phyloP scores from a whole-genome alignment of 1,140 invertebrate genomes.

The Coenobita brevimanus region DNA sequence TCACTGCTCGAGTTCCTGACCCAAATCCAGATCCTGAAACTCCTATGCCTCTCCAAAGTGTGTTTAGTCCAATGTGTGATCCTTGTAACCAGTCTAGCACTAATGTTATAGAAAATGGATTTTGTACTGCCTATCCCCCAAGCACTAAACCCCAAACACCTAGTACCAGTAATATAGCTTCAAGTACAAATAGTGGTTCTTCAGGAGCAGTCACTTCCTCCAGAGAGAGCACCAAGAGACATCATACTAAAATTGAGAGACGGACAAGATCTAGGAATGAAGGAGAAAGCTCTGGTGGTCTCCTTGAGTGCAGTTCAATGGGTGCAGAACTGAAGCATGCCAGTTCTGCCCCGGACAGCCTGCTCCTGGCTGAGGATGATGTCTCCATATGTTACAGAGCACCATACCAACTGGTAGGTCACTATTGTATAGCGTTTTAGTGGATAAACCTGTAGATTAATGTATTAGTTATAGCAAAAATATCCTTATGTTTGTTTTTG shows the following conservation, averaged over 20 bases:
- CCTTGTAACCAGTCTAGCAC: not conserved
- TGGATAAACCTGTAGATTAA: too few relatives aligned
- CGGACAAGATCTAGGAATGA: conserved; percentile 11
- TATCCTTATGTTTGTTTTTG: too few relatives aligned
- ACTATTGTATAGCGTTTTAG: too few relatives aligned
- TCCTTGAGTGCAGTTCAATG: not conserved
- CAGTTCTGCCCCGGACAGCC: conserved; percentile 31
- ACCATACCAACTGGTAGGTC: conserved; percentile 23
- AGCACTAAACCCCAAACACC: conserved; percentile 25
- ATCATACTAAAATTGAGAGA: not conserved
- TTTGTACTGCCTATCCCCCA: conserved; percentile 16
- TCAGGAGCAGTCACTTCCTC: not conserved
- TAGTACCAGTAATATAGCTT: conserved; percentile 38
- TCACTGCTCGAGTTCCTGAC: not conserved
- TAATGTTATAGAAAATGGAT: conserved; percentile 38
- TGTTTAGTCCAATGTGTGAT: conserved; percentile 23
- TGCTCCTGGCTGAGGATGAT: conserved; percentile 23
- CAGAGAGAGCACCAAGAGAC: not conserved
- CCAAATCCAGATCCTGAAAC: not conserved
- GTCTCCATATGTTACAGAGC: not conserved
- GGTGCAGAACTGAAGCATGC: conserved; percentile 33
- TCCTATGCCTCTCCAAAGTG: conserved; percentile 6
- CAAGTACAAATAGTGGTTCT: conserved; percentile 20
- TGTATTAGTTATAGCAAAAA: too few relatives aligned
- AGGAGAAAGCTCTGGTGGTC: not conserved